phyloP scores from a whole-genome alignment of 1,140 invertebrate species.

The Drosophila pseudoananassae region DNA sequence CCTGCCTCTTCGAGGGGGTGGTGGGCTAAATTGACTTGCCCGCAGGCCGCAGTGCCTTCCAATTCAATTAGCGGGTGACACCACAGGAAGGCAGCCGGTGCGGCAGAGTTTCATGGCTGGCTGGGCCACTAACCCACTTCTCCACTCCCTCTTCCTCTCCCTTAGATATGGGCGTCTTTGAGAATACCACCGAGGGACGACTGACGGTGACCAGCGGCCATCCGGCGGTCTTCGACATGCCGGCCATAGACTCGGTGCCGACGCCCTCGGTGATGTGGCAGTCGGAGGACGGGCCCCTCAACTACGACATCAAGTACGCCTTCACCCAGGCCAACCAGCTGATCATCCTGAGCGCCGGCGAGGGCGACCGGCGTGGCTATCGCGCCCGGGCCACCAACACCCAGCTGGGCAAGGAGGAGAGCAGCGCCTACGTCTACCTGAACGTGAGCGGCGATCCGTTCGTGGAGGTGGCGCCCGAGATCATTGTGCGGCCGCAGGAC shows the following conservation, averaged over 20 bases:
- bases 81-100: slow-evolving; percentile 13
- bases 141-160: not conserved
- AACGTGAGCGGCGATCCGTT: slow-evolving; percentile 89
- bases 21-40: slow-evolving; percentile 45
- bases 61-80: slow-evolving; percentile 53
- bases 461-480: slow-evolving; percentile 91
- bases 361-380: slow-evolving; percentile 90
- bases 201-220: slow-evolving; percentile 90
- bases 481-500: slow-evolving; percentile 93
- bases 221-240: slow-evolving; percentile 92
- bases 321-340: slow-evolving; percentile 90
- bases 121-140: not conserved
- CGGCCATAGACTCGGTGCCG: slow-evolving; percentile 92
- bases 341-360: slow-evolving; percentile 91
- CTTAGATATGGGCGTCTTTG: slow-evolving; percentile 93
- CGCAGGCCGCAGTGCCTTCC: slow-evolving; percentile 43
- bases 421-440: slow-evolving; percentile 91
- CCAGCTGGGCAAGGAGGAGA: slow-evolving; percentile 93
- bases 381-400: slow-evolving; percentile 94
- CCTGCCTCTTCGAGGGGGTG: not conserved
- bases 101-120: slow-evolving; percentile 3
- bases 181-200: slow-evolving; percentile 88
- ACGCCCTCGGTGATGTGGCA: slow-evolving; percentile 93
- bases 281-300: slow-evolving; percentile 88
- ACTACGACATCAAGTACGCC: slow-evolving; percentile 93